Evolutionary conservation across 2,113 vertebrate species (phyloP).

Genomic region (Dromiciops gliroides): DNA sequence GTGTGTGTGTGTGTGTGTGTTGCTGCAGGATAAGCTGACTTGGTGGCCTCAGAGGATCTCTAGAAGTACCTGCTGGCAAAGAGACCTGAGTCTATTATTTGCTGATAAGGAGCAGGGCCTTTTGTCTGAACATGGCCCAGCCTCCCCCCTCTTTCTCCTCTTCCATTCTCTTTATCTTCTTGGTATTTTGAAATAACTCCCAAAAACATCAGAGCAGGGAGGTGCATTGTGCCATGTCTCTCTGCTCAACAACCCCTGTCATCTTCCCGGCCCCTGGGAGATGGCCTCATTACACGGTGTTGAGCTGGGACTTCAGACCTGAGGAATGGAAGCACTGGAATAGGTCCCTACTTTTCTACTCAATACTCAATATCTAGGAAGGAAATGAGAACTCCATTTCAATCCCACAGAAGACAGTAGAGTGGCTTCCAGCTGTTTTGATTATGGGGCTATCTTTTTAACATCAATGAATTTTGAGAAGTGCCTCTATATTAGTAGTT

Average conservation of each 20-base stretch:
- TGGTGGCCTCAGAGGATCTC: background rate
- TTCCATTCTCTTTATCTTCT: background rate
- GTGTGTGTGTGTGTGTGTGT: background rate
- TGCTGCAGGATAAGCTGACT: background rate
- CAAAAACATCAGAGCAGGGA: background rate
- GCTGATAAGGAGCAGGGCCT: background rate
- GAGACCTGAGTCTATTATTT: background rate
- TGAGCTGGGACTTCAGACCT: background rate
- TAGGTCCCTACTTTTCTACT: background rate
- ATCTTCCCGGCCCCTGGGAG: background rate
- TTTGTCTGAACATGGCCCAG: background rate
- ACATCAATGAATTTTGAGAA: background rate
- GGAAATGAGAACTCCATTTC: background rate
- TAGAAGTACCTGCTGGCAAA: background rate
- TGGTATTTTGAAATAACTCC: background rate
- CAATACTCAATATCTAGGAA: background rate
- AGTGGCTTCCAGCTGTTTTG: background rate
- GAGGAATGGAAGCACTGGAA: background rate
- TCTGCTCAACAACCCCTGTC: background rate
- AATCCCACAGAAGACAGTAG: background rate
- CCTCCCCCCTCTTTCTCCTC: background rate
- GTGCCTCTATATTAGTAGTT: background rate
- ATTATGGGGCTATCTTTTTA: background rate
- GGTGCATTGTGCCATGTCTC: background rate
- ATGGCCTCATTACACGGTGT: background rate